Evolutionary conservation across 92 coral and sea anemone species (phyloP), one percentile per base, ranked within the genome.

Genomic region (Pocillopora meandrina): DNA sequence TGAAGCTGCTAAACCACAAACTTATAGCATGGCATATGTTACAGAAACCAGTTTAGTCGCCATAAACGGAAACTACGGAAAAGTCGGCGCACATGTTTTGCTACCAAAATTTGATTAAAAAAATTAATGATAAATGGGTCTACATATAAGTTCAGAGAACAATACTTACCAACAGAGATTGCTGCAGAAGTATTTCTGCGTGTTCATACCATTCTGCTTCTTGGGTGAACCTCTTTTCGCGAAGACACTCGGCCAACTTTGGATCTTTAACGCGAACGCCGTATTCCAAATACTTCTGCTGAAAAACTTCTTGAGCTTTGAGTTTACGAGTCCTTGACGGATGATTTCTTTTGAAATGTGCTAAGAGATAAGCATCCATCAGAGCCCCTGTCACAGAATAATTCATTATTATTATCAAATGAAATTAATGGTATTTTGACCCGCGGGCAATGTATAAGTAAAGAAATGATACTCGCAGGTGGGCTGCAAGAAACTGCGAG

Each of bases 281-380:
- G 31, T 90, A 90, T 36, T 90, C 92, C n/a, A 83, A 59, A 26
- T 87, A 59, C 58, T 71, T 74, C 61, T 90, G 87, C 61, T 74
- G 90, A 71, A 90, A 81, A 12, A 90, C 84, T 71, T 90, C 92
- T 58, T 90, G 90, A 59, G 81, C 84, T 56, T 77, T 65, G n/a
- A 86, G 79, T 5, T 81, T 87, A 57, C 26, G 76, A 23, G 81
- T 87, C 4, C 52, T 42, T 42, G 52, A 7, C 35, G 90, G 82
- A 55, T 66, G 61, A 55, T 79, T 21, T 10, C 74, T 70, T 56
- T 79, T 82, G 78, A 36, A 74, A 70, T 90, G 78, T 21, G 83
- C 89, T 11, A 93, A 81, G 82, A 89, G 47, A 68, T 92, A 94
- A 20, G 93, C 90, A 74, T 96, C 99, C 91, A 96, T 76, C 9